phyloP scores from a whole-genome alignment of 2,113 vertebrate genomes.

The Myxocyprinus asiaticus region DNA sequence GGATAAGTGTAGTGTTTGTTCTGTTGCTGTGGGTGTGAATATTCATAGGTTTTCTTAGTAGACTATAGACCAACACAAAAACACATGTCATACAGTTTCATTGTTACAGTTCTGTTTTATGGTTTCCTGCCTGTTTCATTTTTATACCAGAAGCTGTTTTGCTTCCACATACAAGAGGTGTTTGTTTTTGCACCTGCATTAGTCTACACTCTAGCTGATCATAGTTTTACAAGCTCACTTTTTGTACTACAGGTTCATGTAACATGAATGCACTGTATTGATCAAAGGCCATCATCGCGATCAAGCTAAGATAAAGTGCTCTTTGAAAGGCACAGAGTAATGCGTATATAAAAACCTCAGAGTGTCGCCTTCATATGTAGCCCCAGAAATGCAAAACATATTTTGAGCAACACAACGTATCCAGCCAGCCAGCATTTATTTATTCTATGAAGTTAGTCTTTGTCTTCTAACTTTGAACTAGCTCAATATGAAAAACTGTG shows the following conservation, averaged over 20 bases:
- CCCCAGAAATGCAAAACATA: too few species aligned
- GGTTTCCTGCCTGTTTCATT: slow-evolving; percentile 24
- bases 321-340: too few species aligned
- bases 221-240: not conserved
- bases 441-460: too few species aligned
- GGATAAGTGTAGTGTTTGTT: not conserved
- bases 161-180: slow-evolving; percentile 5
- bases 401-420: too few species aligned
- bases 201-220: not conserved
- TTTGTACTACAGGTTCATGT: not conserved
- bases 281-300: not conserved
- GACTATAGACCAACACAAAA: not conserved
- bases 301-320: too few species aligned
- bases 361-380: too few species aligned
- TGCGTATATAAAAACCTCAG: too few species aligned
- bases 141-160: slow-evolving; percentile 32
- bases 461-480: too few species aligned
- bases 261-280: not conserved
- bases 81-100: not conserved
- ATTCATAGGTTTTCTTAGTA: slow-evolving; percentile 7
- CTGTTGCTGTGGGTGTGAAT: not conserved
- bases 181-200: not conserved
- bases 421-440: too few species aligned
- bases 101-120: not conserved
- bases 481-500: too few species aligned